These are phyloP conservation scores for Sebastes elongatus DNA, from an alignment of 2,797 vertebrate genomes.

Conservation along the genomic window DNA sequence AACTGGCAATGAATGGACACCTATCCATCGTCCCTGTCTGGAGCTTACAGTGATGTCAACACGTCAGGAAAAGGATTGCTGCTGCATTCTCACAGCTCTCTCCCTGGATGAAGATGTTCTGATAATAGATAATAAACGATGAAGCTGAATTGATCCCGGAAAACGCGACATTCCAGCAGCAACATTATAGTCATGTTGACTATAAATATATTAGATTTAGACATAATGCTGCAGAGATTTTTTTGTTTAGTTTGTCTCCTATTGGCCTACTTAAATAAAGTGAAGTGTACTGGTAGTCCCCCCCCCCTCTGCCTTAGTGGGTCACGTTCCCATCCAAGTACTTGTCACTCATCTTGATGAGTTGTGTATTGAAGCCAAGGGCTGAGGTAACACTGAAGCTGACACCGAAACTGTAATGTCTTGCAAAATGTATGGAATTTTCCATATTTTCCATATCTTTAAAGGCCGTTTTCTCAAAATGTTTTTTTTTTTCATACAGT, in stretches of 20 bases:
- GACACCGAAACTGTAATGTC: neutral
- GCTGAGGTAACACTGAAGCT: slow-evolving; percentile 6
- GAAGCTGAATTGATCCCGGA: neutral
- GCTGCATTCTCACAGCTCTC: neutral
- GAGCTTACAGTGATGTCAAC: neutral
- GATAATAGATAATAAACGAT: slow-evolving; percentile 12
- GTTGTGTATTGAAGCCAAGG: slow-evolving; percentile 9
- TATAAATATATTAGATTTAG: neutral
- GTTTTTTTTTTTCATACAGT: neutral
- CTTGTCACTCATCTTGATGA: slow-evolving; percentile 29
- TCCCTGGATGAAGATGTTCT: neutral
- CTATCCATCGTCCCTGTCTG: neutral
- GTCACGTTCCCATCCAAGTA: slow-evolving; percentile 8
- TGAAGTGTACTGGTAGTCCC: neutral
- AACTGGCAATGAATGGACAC: neutral
- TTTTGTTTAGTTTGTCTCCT: neutral
- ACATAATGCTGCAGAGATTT: neutral
- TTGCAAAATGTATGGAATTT: neutral
- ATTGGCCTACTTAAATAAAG: neutral
- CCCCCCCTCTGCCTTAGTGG: neutral
- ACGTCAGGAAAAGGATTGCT: neutral
- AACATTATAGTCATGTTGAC: no score
- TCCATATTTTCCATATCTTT: neutral
- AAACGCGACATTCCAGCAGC: neutral
- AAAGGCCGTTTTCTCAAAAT: neutral